A percentile compares a stretch with the other conserved stretches of the same genome.
phyloP scores from a whole-genome alignment of 2,113 vertebrate species.

The Pelobates fuscus region DNA sequence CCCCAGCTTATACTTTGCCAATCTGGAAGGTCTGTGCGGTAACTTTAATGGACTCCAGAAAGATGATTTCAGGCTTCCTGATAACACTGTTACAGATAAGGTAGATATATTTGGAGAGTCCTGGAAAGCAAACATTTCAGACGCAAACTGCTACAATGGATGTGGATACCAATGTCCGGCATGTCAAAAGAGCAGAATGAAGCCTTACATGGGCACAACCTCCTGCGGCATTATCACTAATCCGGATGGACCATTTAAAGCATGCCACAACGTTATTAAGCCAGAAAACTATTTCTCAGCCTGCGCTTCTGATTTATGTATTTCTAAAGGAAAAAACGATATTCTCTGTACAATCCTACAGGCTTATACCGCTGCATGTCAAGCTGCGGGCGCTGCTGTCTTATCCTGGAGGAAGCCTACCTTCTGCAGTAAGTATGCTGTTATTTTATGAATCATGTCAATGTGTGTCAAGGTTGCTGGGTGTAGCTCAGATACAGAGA shows the following conservation, averaged over 20 bases:
- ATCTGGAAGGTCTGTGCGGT: constrained; percentile 68
- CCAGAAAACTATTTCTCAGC: constrained; percentile 57
- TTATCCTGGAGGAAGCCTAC: constrained; percentile 62
- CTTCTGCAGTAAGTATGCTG: constrained; percentile 66
- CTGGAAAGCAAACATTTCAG: constrained; percentile 60
- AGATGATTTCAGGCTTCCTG: constrained; percentile 64
- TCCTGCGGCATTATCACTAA: constrained; percentile 65
- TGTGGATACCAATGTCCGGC: constrained; percentile 51
- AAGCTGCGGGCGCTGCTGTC: constrained; percentile 59
- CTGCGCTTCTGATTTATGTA: constrained; percentile 66
- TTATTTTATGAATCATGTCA: not conserved
- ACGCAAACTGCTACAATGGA: constrained; percentile 50
- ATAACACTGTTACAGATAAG: not conserved
- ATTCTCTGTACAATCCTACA: constrained; percentile 66
- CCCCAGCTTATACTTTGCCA: constrained; percentile 60
- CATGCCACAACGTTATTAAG: constrained; percentile 61
- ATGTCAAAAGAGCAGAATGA: constrained; percentile 10
- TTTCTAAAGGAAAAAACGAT: constrained; percentile 41
- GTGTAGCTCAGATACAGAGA: no score
- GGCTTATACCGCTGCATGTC: constrained; percentile 65
- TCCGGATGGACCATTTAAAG: constrained; percentile 61
- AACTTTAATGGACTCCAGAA: constrained; percentile 60
- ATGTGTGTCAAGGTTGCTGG: no score
- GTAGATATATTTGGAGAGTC: constrained; percentile 57
- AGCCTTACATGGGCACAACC: not conserved